These are phyloP conservation scores for Drosophila kokeensis DNA, from an alignment of 2,888 invertebrate species.

Conservation along the genomic window DNA sequence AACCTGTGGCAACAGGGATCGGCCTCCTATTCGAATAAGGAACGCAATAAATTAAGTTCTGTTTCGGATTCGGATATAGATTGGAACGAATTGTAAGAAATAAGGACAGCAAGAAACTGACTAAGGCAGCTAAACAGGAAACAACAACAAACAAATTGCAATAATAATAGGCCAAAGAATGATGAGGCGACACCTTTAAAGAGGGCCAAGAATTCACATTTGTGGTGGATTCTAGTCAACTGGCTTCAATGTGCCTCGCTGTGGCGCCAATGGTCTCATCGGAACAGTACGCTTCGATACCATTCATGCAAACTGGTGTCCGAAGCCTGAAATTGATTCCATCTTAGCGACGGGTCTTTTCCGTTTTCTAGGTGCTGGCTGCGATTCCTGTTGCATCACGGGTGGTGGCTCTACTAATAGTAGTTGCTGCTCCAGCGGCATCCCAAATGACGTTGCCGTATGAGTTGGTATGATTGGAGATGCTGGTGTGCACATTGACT, in stretches of 20 bases:
- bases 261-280: neutral
- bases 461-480: neutral
- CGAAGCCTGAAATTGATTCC: neutral
- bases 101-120: too few relatives aligned
- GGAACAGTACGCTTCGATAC: neutral
- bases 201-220: neutral
- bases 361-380: neutral
- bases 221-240: neutral
- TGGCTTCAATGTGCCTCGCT: neutral
- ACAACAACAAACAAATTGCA: too few relatives aligned
- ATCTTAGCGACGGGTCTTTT: neutral
- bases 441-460: neutral
- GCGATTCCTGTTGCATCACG: neutral
- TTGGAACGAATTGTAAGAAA: too few relatives aligned
- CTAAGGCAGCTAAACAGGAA: too few relatives aligned
- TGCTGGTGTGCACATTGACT: neutral
- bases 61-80: too few relatives aligned
- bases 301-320: neutral
- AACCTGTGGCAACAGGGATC: neutral
- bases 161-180: too few relatives aligned
- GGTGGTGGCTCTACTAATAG: neutral
- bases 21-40: neutral
- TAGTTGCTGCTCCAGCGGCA: neutral
- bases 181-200: too few relatives aligned
- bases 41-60: too few relatives aligned